A percentile compares a stretch with the other conserved stretches of the same genome.
Evolutionary conservation across 2,888 invertebrate species (phyloP).

Genomic region (Tinea trinotella): DNA sequence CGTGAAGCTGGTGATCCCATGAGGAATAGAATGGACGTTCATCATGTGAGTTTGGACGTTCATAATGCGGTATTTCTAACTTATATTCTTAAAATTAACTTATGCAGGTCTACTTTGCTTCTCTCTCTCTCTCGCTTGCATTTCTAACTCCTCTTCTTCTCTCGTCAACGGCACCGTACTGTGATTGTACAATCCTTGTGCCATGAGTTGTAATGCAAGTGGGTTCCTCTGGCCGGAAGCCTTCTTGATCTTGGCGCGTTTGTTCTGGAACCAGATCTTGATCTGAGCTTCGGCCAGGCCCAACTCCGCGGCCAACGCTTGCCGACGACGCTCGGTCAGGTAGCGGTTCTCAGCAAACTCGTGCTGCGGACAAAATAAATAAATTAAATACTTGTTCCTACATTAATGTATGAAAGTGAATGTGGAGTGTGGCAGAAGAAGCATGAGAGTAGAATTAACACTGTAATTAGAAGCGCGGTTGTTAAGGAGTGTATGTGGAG

Average conservation of each 20-base stretch:
- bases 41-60: too few relatives aligned
- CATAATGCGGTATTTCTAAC: too few relatives aligned
- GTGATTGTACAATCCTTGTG: constrained; percentile 95
- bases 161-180: constrained; percentile 81
- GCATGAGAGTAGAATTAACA: too few relatives aligned
- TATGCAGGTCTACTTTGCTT: constrained; percentile 54
- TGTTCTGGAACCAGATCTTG: constrained; percentile 98
- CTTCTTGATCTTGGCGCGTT: constrained; percentile 97
- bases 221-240: constrained; percentile 88
- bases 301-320: constrained; percentile 90
- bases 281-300: constrained; percentile 97
- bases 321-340: constrained; percentile 92
- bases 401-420: too few relatives aligned
- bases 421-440: too few relatives aligned
- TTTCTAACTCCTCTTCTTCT: constrained; percentile 80
- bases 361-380: constrained; percentile 55
- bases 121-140: constrained; percentile 55
- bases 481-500: too few relatives aligned
- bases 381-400: not conserved
- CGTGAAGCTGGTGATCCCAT: too few relatives aligned
- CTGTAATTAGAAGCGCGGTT: too few relatives aligned
- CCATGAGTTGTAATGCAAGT: constrained; percentile 91
- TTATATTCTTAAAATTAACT: too few relatives aligned
- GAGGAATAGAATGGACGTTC: too few relatives aligned
- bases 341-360: constrained; percentile 95